Evolutionary conservation across 2,888 invertebrate species (phyloP), one percentile per base, ranked within the genome.

Genomic region (Laothoe populi): DNA sequence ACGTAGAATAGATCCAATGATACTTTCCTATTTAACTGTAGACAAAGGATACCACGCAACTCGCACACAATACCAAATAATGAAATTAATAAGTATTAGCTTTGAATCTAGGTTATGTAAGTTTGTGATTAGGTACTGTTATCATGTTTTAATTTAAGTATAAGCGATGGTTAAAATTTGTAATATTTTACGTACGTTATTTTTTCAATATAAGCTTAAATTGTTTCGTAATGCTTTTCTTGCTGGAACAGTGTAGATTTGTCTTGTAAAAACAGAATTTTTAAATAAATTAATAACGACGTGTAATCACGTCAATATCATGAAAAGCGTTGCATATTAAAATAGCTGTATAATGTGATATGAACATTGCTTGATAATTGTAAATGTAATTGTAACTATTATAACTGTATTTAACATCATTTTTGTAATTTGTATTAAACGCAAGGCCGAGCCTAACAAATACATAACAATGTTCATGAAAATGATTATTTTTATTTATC

Each of bases 361-460:
- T 40, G 38, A 44, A 59, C 35, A 44, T 57, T 46, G 57, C 45
- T 24, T 24, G 61, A 61, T 59, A 60, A 61, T 61, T 58, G 35
- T 49, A 63, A 49, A 42, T 61, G 23, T 59, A 61, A 57, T 44
- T 59, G 1, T 7, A 59, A 63, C 57, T 63, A 64, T 48, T 60
- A 2, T 60, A 48, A 35, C 24, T 60, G 48, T 60, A 11, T 60
- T 16, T 60, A 60, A 35, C 24, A 23, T 48, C 11, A 23, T 11
- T 49, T 49, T 48, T 49, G n/a, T 49, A 48, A 49, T 49, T 48
- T 60, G 60, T 60, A 59, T 46, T 45, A 38, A 49, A 24, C 23
- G 8, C 46, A 48, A 49, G 48, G 60, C 24, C 16, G 24, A 24
- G 21, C 31, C n/a, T 44, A 60, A 60, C 2, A 31, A 31, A 46